Conservation (phyloP, 2,113 vertebrate species). For the Talpa occidentalis region DNA sequence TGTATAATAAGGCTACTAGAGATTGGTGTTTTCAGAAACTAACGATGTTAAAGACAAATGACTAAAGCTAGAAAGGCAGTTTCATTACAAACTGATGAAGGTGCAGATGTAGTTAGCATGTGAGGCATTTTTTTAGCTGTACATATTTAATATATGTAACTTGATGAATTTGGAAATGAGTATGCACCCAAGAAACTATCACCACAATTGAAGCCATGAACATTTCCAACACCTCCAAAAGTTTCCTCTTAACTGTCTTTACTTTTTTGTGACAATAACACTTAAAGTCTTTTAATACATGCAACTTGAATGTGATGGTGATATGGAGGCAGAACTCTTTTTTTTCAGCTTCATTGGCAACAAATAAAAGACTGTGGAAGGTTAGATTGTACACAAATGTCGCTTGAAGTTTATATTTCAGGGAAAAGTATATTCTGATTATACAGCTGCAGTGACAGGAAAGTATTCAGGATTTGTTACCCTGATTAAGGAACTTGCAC, state of each 20-base stretch:
- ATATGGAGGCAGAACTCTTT: neutral
- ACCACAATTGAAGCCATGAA: neutral
- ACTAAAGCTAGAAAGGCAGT: neutral
- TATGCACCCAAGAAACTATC: neutral
- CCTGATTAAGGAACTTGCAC: neutral
- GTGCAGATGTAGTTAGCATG: neutral
- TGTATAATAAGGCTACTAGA: neutral
- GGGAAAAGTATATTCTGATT: neutral
- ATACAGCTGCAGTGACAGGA: neutral
- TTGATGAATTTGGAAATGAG: no score
- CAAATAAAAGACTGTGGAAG: neutral
- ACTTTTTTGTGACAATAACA: neutral
- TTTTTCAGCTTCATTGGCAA: neutral
- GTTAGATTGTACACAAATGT: neutral
- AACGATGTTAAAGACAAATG: neutral
- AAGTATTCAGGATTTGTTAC: neutral
- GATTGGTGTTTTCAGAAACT: slow-evolving; percentile 3
- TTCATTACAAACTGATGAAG: slow-evolving; percentile 18
- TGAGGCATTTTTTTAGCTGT: neutral
- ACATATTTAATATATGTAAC: neutral
- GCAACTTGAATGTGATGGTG: neutral
- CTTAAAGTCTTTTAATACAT: neutral
- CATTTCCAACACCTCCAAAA: neutral
- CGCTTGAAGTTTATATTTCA: neutral
- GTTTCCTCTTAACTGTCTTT: neutral